phyloP scores from a whole-genome alignment of 2,888 invertebrate species.

The Microctonus aethiopoides region DNA sequence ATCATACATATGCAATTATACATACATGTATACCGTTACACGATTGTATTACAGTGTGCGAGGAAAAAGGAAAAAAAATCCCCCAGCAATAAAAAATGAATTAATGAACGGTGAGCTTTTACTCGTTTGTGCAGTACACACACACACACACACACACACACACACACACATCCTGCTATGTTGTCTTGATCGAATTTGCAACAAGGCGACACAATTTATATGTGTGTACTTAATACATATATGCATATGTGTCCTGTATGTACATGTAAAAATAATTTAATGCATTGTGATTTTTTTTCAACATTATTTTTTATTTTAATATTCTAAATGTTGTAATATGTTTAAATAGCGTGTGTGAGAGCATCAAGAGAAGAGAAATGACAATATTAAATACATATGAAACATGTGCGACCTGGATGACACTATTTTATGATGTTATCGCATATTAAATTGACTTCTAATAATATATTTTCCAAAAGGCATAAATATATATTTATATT shows the following conservation, averaged over 20 bases:
- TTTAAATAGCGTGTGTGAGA: neutral
- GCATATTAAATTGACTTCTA: constrained; percentile 28
- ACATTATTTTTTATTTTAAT: neutral
- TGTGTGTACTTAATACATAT: too few species aligned
- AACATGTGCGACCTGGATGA: constrained; percentile 2
- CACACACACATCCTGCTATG: too few species aligned
- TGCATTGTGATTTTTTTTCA: neutral
- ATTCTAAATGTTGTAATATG: neutral
- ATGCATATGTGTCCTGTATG: too few species aligned
- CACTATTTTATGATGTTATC: constrained; percentile 4
- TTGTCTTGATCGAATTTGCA: neutral
- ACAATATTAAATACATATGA: neutral
- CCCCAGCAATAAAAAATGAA: constrained; percentile 3
- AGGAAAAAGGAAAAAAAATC: neutral
- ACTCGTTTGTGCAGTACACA: too few species aligned
- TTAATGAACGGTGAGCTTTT: constrained; percentile 12
- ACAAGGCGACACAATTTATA: neutral
- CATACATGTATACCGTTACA: neutral
- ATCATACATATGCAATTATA: neutral
- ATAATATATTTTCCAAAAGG: constrained; percentile 26
- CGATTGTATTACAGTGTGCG: neutral
- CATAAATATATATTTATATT: neutral
- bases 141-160: neutral
- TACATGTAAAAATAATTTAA: neutral
- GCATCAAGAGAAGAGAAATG: neutral